Evolutionary conservation across 1,140 invertebrate species (phyloP).

Genomic region (Neodiprion fabricii): DNA sequence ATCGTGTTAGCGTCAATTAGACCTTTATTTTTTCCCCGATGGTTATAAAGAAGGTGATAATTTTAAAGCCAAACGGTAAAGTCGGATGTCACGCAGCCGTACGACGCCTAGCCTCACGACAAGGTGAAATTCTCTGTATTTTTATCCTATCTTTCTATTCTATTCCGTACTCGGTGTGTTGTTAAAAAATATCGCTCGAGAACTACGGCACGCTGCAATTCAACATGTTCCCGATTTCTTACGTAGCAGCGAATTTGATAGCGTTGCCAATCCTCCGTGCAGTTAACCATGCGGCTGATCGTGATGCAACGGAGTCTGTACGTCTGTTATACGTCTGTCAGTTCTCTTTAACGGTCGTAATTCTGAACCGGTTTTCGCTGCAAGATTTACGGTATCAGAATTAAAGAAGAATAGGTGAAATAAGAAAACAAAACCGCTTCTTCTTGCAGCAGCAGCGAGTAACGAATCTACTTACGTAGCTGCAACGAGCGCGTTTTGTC

Average conservation of each 20-base stretch:
- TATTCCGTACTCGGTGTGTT: not conserved
- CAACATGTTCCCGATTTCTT: not conserved
- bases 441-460: too few relatives aligned
- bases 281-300: not conserved
- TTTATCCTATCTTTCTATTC: not conserved
- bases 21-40: not conserved
- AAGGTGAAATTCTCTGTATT: not conserved
- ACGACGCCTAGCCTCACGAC: not conserved
- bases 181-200: not conserved
- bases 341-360: not conserved
- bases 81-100: too few relatives aligned
- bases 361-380: not conserved
- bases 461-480: too few relatives aligned
- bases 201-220: not conserved
- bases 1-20: not conserved
- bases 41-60: not conserved
- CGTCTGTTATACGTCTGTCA: not conserved
- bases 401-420: not conserved
- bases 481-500: too few relatives aligned
- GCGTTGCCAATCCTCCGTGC: not conserved
- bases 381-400: constrained; percentile 1
- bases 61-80: not conserved
- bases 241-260: not conserved
- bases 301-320: not conserved
- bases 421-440: not conserved